These are phyloP conservation scores for Lonchura striata DNA, from an alignment of 2,113 vertebrate genomes.

Conservation along the genomic window DNA sequence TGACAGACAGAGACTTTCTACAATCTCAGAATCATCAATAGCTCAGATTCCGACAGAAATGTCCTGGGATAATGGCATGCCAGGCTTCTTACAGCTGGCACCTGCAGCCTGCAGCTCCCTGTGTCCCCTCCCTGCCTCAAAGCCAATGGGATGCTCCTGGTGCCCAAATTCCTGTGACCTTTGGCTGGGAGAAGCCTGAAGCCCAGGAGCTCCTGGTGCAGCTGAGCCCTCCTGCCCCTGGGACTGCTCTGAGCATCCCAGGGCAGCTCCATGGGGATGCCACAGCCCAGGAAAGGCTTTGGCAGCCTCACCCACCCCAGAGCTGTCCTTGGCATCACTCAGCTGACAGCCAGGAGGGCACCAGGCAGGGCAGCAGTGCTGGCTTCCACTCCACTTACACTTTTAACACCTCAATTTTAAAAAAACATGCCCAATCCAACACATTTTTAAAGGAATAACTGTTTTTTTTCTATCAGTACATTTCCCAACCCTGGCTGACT, in stretches of 20 bases:
- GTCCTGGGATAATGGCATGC: not conserved
- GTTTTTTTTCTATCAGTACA: not conserved
- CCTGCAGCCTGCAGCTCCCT: not conserved
- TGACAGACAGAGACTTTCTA: no score
- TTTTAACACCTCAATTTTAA: not conserved
- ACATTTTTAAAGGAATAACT: not conserved
- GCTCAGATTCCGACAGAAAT: no score
- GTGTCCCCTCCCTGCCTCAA: rapidly evolving
- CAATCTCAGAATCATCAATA: no score
- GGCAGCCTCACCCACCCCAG: not conserved
- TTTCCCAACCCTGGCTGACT: not conserved
- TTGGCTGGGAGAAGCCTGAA: not conserved
- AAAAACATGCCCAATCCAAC: not conserved
- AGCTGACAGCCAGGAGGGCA: not conserved
- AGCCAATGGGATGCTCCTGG: rapidly evolving
- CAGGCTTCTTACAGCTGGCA: not conserved
- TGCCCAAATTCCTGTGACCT: not conserved
- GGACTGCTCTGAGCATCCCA: not conserved
- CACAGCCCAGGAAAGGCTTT: not conserved
- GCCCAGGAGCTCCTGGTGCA: no score
- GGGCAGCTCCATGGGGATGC: not conserved
- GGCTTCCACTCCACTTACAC: not conserved
- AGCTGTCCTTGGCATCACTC: not conserved
- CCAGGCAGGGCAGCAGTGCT: not conserved
- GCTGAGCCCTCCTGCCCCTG: not conserved